Percentiles rank a stretch among this genome's conserved stretches.
phyloP scores from a whole-genome alignment of 2,113 vertebrate species.

The Lepisosteus osseus region DNA sequence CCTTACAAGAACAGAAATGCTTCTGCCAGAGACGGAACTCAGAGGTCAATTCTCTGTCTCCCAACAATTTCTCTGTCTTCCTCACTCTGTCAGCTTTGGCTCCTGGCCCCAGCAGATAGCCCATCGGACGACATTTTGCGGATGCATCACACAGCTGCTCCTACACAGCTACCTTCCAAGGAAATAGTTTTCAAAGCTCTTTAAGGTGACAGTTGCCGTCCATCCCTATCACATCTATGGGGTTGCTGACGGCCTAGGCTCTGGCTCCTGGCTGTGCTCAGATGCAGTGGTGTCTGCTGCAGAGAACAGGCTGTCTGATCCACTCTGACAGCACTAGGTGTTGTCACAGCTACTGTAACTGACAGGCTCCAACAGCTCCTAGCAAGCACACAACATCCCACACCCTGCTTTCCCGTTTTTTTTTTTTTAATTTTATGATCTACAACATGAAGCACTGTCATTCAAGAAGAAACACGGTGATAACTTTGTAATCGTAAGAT shows the following conservation, averaged over 20 bases:
- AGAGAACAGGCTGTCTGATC: conserved; percentile 55
- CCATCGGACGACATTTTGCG: conserved; percentile 9
- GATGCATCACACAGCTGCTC: conserved; percentile 20
- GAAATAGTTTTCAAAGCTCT: too few species aligned
- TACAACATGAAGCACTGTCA: too few species aligned
- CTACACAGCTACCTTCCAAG: neutral
- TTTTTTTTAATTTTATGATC: too few species aligned
- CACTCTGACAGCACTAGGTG: conserved; percentile 64
- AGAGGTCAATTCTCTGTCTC: neutral
- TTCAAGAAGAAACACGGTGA: too few species aligned
- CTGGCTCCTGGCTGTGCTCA: conserved; percentile 24
- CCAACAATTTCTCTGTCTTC: neutral
- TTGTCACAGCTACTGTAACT: conserved; percentile 62
- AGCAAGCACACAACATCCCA: conserved; percentile 34
- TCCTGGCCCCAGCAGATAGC: conserved; percentile 18
- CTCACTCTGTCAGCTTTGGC: conserved; percentile 37
- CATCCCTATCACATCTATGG: conserved; percentile 21
- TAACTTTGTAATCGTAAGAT: too few species aligned
- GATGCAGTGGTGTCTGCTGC: conserved; percentile 42
- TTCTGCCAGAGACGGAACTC: neutral
- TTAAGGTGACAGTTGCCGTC: too few species aligned
- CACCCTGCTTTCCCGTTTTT: neutral
- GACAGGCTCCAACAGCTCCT: conserved; percentile 51
- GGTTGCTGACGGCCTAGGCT: conserved; percentile 43
- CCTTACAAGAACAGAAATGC: too few species aligned